Evolutionary conservation across 2,888 invertebrate genomes (phyloP).

Genomic region (Caenorhabditis doughertyi): DNA sequence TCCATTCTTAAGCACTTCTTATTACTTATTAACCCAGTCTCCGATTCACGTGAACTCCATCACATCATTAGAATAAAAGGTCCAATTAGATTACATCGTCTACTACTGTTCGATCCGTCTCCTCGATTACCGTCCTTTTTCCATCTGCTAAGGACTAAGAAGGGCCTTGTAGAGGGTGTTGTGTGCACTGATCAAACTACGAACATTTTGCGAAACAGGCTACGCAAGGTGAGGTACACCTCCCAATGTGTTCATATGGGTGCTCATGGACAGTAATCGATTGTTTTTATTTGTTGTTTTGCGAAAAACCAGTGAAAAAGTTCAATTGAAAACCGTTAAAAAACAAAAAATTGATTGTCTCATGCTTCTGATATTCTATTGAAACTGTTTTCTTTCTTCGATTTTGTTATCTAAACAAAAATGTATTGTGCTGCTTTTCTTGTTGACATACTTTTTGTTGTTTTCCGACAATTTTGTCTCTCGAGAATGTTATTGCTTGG

Average conservation of each 20-base stretch:
- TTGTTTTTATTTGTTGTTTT: not conserved
- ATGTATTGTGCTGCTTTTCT: not conserved
- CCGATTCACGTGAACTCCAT: constrained; percentile 16
- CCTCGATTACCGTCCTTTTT: constrained; percentile 13
- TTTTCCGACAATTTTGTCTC: not conserved
- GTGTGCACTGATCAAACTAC: constrained; percentile 29
- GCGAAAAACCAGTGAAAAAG: not conserved
- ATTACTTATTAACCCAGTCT: not conserved
- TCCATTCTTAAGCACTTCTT: not conserved
- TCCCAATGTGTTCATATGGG: not conserved
- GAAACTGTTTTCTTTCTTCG: not conserved
- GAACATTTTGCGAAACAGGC: constrained; percentile 13
- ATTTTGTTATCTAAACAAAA: not conserved
- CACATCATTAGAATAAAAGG: not conserved
- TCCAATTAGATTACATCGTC: constrained; percentile 49
- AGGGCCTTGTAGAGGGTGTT: not conserved
- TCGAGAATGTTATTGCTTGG: not conserved
- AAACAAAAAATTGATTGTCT: not conserved
- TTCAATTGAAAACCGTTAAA: not conserved
- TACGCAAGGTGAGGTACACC: not conserved
- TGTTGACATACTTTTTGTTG: constrained; percentile 5
- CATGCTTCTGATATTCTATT: not conserved
- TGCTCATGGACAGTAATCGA: constrained; percentile 7
- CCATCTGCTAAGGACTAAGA: not conserved
- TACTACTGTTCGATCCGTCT: constrained; percentile 18